Base-by-base conservation (phyloP, 2,113 vertebrate genomes). In the Microcebus lehilahytsara region DNA sequence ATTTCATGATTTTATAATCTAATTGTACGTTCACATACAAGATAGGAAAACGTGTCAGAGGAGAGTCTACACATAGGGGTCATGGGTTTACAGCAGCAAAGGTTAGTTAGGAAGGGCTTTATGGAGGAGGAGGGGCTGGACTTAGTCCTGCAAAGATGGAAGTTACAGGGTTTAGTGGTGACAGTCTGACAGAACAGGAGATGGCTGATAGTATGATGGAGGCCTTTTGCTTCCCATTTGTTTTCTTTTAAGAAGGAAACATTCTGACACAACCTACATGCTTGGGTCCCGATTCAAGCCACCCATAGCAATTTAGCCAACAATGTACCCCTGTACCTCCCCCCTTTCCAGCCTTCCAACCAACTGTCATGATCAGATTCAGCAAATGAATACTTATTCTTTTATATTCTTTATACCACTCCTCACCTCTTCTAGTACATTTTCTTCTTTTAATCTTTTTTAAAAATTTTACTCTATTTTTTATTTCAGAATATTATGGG, bases 1-100 rank as follows among this genome's bases (percentile, higher is more conserved):
- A 23, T 77, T 89, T 77, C 60, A 89, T 30, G 75, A 74, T 32
- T 51, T 20, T 51, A 32, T 40, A 77, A 94, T 92, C 25, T 49
- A 53, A 85, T 27, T 51, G 13, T 22, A 92, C 80, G 9, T 72
- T 40, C 72, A 32, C 51, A 27, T 40, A 74, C 20, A 66, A 66
- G 20, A 67, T 27, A 86, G 60, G 40, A 83, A 85, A 46, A 66
- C 4, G 16, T 27, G 37, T 58, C 64, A 27, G 17, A 40, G 27
- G 4, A 53, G 30, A 69, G 17, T 77, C 5, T 22, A 23, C 20
- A 20, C 9, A 40, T 9, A 42, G 23, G 6, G 30, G 1, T 40
- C 58, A 3, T 62, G 64, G n/a, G 20, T 56, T 96, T 62, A 5
- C 6, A 40, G 49, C 22, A n/a, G 3, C 6, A 3, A 6, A 46